Evolutionary conservation across 1,140 invertebrate species (phyloP), one percentile per base, ranked within the genome.

Genomic region (Neomicropteryx cornuta): DNA sequence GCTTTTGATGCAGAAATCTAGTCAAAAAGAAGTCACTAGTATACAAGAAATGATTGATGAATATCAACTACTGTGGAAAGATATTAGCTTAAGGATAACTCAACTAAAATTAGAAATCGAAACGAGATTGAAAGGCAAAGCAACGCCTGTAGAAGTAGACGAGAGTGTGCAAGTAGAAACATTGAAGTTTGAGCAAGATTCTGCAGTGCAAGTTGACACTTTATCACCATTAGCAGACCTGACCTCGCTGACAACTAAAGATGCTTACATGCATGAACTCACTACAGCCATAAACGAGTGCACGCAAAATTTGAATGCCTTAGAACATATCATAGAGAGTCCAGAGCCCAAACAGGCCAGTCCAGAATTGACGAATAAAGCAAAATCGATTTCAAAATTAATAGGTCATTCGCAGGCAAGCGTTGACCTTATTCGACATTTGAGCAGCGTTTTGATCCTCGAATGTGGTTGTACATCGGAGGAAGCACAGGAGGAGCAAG

Each of bases 181-280:
- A 0, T 55, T 84, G 1, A 79, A 68, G 49, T 84, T 83, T 52
- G 81, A 85, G 49, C 74, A 73, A 4, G 82, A 87, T 43, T 72
- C 73, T 3, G 75, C 78, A 1, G 75, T 85, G 5, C 85, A 89
- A 67, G 85, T 87, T 0, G 76, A 86, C 44, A 89, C 84, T 1
- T 49, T 83, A 14, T 73, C 75, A 0, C 58, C 66, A 8, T 54
- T 64, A 36, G 33, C 38, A 47, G 5, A 70, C 18, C 60, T 78
- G 38, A 68, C 70, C 4, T 76, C 70, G 18, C 72, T 88, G 33
- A 84, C 83, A 16, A 78, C 83, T 1, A 80, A 81, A 53, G 84
- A 87, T 53, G 84, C 83, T 1, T 88, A 86, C 48, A 56, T 78
- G 18, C 76, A 75, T 40, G 84, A 88, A 55, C 53, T 88, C 8